phyloP scores from a whole-genome alignment of 2,888 invertebrate genomes.

The Campopleginae sp. region DNA sequence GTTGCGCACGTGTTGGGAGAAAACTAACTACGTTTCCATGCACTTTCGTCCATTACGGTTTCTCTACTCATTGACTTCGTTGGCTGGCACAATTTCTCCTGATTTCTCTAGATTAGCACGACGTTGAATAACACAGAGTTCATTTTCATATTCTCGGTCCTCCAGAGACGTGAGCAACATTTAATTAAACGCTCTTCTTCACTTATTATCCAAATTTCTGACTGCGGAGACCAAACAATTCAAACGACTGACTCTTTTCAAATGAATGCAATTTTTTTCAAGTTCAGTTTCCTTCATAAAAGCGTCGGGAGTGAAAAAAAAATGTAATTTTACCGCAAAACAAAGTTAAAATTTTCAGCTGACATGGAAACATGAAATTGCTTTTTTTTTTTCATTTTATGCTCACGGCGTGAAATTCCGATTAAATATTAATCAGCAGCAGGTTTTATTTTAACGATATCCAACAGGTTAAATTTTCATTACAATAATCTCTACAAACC shows the following conservation, averaged over 20 bases:
- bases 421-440: not conserved
- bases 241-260: too few relatives aligned
- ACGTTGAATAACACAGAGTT: slow-evolving; percentile 11
- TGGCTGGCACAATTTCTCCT: slow-evolving; percentile 40
- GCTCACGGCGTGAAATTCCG: not conserved
- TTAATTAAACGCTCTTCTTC: not conserved
- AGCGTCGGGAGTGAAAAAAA: not conserved
- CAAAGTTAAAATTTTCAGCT: not conserved
- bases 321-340: not conserved
- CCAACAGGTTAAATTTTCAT: slow-evolving; percentile 21
- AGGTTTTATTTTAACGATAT: not conserved
- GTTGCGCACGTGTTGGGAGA: slow-evolving; percentile 42
- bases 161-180: not conserved
- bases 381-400: not conserved
- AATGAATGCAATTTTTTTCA: not conserved
- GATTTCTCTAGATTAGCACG: not conserved
- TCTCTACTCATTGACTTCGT: slow-evolving; percentile 25
- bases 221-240: not conserved
- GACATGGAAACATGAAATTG: not conserved
- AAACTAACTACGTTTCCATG: slow-evolving; percentile 34
- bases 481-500: slow-evolving; percentile 25
- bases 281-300: not conserved
- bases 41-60: slow-evolving; percentile 19
- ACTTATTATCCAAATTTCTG: not conserved
- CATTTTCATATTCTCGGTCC: slow-evolving; percentile 9